Evolutionary conservation across 2,888 invertebrate species (phyloP), one percentile per base, ranked within the genome.

Genomic region (Parochlus steinenii): DNA sequence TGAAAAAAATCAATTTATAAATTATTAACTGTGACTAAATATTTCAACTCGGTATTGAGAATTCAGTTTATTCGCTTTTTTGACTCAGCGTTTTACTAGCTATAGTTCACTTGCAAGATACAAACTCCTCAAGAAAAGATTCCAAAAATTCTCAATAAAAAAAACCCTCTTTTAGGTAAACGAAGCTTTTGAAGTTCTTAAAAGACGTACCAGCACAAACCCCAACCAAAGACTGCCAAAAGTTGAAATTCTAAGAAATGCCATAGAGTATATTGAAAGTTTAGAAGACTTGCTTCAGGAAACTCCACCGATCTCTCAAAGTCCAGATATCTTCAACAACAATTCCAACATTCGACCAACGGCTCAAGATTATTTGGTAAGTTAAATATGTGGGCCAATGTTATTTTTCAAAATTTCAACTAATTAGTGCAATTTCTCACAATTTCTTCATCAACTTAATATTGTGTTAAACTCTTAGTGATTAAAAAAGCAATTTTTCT

Each of bases 211-310:
- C 0, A 83, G 93, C 48, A 82, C 87, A 38, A 90, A 89, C 62
- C 95, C 95, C 2, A 92, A 87, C 51, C 97, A 97, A 49, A 67
- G 97, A 36, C 65, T 98, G 47, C 95, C 97, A 2, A 98, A 98
- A 65, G 81, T 98, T 42, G 97, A 98, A 61, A 97, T 98, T 44
- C 67, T 98, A 23, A 67, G 95, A 41, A 92, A 92, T 47, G 97
- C 97, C 25, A 98, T 98, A 51, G 95, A 95, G 49, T 95, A 97
- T 55, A 97, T 97, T 45, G 95, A 93, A 53, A 76, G 81, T 44
- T 60, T 89, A 43, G 87, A 89, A 52, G 83, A 85, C 39, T 66
- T 89, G 4, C 55, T 89, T 3, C 71, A 81, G 53, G 79, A 61
- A 43, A 45, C 58, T 29, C 46, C 57, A 29, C 52, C 55, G 31